These are phyloP conservation scores for Bolborhynchus lineola DNA, from an alignment of 2,113 vertebrate species.

Conservation along the genomic window DNA sequence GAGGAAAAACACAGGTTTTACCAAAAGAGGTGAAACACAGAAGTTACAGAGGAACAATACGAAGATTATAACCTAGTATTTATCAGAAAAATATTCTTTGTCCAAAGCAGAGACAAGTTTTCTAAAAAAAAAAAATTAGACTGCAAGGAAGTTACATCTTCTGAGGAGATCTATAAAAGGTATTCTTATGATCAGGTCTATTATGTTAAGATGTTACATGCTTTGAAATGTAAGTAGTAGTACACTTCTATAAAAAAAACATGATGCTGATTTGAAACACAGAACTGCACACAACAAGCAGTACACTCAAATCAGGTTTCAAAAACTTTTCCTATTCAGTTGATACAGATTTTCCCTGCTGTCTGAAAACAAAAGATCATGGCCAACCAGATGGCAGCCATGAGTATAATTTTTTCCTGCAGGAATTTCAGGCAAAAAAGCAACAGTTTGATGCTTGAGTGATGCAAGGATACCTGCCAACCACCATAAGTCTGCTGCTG, in stretches of 20 bases:
- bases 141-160: not conserved
- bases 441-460: not conserved
- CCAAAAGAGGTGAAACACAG: not conserved
- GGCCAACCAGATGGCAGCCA: constrained; percentile 12
- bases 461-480: constrained; percentile 48
- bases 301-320: not conserved
- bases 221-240: not conserved
- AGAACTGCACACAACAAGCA: not conserved
- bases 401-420: not conserved
- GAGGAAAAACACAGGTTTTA: not conserved
- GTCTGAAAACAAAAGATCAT: not conserved
- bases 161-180: not conserved
- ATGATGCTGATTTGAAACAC: not conserved
- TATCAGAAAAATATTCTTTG: not conserved
- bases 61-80: not conserved
- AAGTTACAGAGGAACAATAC: not conserved
- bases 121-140: not conserved
- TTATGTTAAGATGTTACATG: not conserved
- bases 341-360: not conserved
- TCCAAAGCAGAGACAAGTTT: not conserved
- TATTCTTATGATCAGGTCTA: not conserved
- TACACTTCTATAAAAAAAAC: not conserved
- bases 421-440: constrained; percentile 25
- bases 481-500: constrained; percentile 16
- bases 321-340: not conserved